These are phyloP conservation scores for Drosophila novamexicana DNA, from an alignment of 1,140 invertebrate genomes.

Conservation along the genomic window DNA sequence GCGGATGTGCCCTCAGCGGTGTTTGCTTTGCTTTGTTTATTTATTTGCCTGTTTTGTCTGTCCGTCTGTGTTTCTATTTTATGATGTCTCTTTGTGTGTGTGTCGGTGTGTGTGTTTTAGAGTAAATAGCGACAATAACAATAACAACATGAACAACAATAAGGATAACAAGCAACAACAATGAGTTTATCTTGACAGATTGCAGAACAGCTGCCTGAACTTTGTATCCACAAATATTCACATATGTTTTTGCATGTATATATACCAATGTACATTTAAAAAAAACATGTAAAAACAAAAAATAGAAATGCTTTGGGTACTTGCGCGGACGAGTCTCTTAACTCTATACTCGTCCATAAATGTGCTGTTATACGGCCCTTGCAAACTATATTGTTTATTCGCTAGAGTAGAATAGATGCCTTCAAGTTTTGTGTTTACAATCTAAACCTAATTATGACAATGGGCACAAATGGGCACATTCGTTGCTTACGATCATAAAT, in stretches of 20 bases:
- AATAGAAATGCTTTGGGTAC: constrained; percentile 7
- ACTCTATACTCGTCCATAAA: constrained; percentile 6
- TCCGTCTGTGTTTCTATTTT: constrained; percentile 37
- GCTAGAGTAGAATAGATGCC: not conserved
- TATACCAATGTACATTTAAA: constrained; percentile 15
- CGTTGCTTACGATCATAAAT: too few species aligned
- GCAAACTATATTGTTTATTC: not conserved
- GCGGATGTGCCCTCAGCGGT: constrained; percentile 74
- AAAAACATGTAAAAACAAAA: constrained; percentile 41
- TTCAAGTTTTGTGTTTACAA: not conserved
- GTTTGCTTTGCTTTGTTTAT: constrained; percentile 76
- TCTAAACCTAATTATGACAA: not conserved
- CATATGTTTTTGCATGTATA: not conserved
- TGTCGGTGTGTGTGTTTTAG: constrained; percentile 25
- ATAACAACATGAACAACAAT: constrained; percentile 71
- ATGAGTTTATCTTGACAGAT: constrained; percentile 81
- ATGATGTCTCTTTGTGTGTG: constrained; percentile 50
- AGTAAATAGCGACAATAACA: constrained; percentile 63
- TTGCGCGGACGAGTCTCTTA: constrained; percentile 10
- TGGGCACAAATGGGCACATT: too few species aligned
- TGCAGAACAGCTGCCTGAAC: constrained; percentile 54
- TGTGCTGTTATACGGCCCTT: not conserved
- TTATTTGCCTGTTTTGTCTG: constrained; percentile 68
- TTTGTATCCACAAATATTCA: not conserved
- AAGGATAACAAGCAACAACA: constrained; percentile 74